Conservation (phyloP, 2,113 vertebrate genomes). For the Agelaius tricolor region DNA sequence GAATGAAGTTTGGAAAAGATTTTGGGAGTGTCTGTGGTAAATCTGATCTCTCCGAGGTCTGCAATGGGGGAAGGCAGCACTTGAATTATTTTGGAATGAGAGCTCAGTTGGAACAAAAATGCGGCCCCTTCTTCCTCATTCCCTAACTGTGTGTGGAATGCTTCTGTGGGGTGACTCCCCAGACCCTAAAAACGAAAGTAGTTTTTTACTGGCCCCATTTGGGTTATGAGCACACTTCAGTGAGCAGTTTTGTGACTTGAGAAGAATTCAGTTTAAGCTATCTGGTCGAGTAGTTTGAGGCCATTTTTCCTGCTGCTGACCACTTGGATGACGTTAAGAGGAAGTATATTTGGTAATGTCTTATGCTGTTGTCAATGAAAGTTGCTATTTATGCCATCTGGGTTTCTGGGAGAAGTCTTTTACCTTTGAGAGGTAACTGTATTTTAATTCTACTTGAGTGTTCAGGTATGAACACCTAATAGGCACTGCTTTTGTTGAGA, state of each 20-base stretch:
- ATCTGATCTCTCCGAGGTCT: neutral
- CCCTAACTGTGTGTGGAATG: no score
- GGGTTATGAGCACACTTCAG: neutral
- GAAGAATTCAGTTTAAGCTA: neutral
- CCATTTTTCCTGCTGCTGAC: neutral
- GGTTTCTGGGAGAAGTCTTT: neutral
- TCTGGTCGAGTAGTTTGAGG: neutral
- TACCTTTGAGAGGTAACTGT: neutral
- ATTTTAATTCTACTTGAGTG: neutral
- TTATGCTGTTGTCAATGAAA: neutral
- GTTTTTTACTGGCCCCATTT: fast-evolving
- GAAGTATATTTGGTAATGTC: neutral
- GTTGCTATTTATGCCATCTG: neutral
- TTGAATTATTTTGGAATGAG: neutral
- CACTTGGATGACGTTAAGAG: neutral
- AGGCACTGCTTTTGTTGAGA: neutral
- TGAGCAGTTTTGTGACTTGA: neutral
- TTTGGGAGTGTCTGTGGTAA: neutral
- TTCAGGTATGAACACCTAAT: neutral
- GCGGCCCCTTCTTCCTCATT: fast-evolving
- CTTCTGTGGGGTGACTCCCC: neutral
- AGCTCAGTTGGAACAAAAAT: neutral
- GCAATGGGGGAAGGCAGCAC: neutral
- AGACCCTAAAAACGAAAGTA: neutral
- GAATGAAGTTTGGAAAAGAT: neutral